Evolutionary conservation across 2,113 vertebrate species (phyloP), one percentile per base, ranked within the genome.

Genomic region (Bombycilla garrulus): DNA sequence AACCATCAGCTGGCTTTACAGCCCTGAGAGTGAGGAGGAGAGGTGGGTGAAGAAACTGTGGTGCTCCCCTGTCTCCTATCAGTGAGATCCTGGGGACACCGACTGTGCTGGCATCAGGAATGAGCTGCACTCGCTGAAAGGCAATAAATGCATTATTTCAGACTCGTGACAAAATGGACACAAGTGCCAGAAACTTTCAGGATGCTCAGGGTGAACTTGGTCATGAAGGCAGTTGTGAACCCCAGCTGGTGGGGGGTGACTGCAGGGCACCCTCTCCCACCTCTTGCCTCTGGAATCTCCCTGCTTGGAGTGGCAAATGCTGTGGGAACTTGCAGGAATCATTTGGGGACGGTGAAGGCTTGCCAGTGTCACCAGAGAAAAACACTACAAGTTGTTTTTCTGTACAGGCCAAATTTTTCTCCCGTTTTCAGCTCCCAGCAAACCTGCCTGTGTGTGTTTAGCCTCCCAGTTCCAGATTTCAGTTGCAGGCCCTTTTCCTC

Each of bases 351-450:
- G 2, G 36, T 7, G 26, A 80, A 83, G 42, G 38, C 64, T 88
- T 81, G 57, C 40, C 67, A 66, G 0, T 38, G 60, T 65, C 85
- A 80, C 13, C 0, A 0, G 15, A 77, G 76, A 36, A 76, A 83
- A 94, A 47, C 82, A 73, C 58, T 51, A 19, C n/a, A 56, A 78
- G 64, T 44, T 79, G 31, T 81, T 93, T 94, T 84, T 60, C 65
- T 71, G 9, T 12, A 10, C 38, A 47, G 60, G 36, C 56, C 47
- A 84, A 66, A 33, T 93, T 92, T 93, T 76, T 48, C 87, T 90
- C 62, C 66, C 0, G 1, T 80, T 92, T 88, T 69, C 78, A 87
- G 53, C 86, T 90, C 86, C 60, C 58, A 85, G 72, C 5, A 53
- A 66, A 28, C 58, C 70, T 44, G 15, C 19, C 3, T 33, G 72